Evolutionary conservation across 2,888 invertebrate species (phyloP).

Genomic region (Schizaphis graminum): DNA sequence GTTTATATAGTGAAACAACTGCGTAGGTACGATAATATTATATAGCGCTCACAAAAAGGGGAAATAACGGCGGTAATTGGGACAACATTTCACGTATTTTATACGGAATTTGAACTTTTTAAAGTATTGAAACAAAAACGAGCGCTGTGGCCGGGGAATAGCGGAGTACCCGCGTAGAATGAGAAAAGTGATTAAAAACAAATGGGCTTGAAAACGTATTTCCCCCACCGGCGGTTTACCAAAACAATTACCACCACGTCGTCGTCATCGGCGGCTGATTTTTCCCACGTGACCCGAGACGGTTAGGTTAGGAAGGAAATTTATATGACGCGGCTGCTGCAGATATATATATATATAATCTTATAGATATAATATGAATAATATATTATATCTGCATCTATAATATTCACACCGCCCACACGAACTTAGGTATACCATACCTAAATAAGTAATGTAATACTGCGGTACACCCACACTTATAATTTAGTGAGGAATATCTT

Average conservation of each 20-base stretch:
- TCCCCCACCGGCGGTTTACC: constrained; percentile 46
- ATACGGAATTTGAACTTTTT: constrained; percentile 35
- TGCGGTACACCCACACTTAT: neutral
- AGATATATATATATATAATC: neutral
- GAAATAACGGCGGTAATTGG: constrained; percentile 64
- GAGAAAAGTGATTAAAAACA: constrained; percentile 63
- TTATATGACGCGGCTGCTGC: neutral
- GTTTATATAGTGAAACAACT: neutral
- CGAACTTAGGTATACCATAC: neutral
- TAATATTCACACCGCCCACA: neutral
- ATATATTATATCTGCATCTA: neutral
- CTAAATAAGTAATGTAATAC: neutral
- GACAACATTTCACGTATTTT: constrained; percentile 22
- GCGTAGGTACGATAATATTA: neutral
- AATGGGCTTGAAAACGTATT: constrained; percentile 57
- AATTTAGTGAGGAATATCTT: neutral
- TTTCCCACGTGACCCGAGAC: neutral
- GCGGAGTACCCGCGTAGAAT: neutral
- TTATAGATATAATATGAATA: neutral
- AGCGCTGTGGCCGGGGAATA: neutral
- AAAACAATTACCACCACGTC: constrained; percentile 51
- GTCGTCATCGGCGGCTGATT: constrained; percentile 26
- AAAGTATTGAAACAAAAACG: constrained; percentile 53
- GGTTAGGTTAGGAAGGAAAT: neutral
- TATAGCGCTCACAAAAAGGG: constrained; percentile 12